Percentiles rank a stretch among this genome's conserved stretches.
Conservation (phyloP, 2,888 invertebrate species). For the Seira sanloemensis region DNA sequence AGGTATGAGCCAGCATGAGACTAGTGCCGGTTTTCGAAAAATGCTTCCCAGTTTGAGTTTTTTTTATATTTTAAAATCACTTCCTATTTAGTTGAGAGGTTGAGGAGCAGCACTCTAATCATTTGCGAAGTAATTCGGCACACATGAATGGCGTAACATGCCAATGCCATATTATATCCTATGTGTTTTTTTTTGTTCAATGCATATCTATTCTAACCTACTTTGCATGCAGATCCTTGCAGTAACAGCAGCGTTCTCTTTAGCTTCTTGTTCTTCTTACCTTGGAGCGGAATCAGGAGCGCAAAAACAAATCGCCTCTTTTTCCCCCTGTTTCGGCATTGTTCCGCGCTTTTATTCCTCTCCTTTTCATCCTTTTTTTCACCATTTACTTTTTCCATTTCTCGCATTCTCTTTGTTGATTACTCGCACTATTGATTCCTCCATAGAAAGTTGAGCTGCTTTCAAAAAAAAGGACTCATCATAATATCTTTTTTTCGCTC, state of each 20-base stretch:
- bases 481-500: not conserved
- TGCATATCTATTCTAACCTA: too few species aligned
- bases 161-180: not conserved
- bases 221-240: too few species aligned
- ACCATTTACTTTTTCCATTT: not conserved
- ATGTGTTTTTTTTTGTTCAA: not conserved
- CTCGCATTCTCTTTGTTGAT: not conserved
- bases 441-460: not conserved
- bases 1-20: not conserved
- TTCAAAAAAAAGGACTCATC: too few species aligned
- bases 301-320: not conserved
- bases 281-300: not conserved
- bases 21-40: not conserved
- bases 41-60: too few species aligned
- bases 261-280: too few species aligned
- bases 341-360: not conserved
- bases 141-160: conserved; percentile 6
- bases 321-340: not conserved
- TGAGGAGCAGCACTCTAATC: conserved; percentile 18
- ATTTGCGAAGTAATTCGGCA: conserved; percentile 27
- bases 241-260: too few species aligned
- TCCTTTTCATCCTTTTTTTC: not conserved
- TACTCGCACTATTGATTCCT: not conserved
- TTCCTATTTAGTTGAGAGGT: not conserved
- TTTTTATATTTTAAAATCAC: not conserved